Conservation (phyloP, 92 coral and sea anemone genomes). For the Umimayanthus kanabou region DNA sequence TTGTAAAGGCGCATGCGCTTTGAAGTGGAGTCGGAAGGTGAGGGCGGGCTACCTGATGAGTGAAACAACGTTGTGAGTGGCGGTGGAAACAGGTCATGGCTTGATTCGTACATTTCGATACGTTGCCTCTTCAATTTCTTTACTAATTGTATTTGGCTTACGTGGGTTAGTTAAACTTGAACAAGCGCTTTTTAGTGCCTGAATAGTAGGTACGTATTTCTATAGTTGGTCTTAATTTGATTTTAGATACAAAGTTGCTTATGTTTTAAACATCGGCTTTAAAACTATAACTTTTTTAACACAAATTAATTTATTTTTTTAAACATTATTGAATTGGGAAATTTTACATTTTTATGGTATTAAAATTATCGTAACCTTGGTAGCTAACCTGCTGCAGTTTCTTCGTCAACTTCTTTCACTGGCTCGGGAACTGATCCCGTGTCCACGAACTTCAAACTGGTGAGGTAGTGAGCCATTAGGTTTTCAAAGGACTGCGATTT, state of each 20-base stretch:
- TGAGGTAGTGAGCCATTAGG: slow-evolving; percentile 9
- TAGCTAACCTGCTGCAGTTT: background rate
- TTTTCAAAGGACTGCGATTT: slow-evolving; percentile 21
- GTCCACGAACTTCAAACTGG: background rate
- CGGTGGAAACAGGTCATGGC: background rate
- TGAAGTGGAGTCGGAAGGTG: slow-evolving; percentile 30
- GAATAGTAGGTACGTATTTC: no score
- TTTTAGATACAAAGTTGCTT: background rate
- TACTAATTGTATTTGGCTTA: no score
- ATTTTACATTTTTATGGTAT: no score
- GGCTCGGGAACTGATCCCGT: background rate
- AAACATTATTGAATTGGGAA: no score
- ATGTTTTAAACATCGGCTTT: no score
- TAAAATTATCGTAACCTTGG: no score
- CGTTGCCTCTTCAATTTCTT: background rate
- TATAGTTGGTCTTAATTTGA: no score
- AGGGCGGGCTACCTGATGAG: slow-evolving; percentile 20
- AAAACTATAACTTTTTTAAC: no score
- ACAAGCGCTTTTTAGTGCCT: no score
- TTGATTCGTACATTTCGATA: background rate
- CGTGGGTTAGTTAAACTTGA: no score
- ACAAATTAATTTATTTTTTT: background rate
- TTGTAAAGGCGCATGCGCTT: slow-evolving; percentile 71
- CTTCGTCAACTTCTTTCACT: slow-evolving; percentile 1
- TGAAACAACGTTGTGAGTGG: background rate